Conservation (phyloP, 2,797 vertebrate species). For the Clarias platycephalus region DNA sequence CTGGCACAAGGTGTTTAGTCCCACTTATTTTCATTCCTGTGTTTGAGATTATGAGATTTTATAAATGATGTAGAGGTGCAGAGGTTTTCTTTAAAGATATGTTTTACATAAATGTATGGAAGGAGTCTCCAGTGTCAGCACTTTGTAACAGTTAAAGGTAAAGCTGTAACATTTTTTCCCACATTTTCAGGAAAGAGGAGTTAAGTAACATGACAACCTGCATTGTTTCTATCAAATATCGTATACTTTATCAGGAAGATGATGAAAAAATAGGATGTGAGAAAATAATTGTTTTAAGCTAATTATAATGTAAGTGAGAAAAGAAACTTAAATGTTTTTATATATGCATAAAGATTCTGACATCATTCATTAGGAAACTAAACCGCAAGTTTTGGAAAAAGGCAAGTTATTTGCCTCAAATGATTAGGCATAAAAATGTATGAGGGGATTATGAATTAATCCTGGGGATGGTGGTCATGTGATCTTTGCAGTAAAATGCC, state of each 20-base stretch:
- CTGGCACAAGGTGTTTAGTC: background rate
- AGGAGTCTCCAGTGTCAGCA: background rate
- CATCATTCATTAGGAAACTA: background rate
- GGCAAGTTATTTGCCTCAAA: background rate
- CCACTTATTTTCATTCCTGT: background rate
- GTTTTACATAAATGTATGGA: background rate
- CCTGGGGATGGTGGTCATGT: background rate
- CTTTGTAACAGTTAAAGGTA: background rate
- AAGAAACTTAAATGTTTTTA: background rate
- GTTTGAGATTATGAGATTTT: background rate
- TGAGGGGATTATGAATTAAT: background rate
- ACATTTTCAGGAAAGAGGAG: background rate
- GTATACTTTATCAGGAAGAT: background rate
- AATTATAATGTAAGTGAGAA: background rate
- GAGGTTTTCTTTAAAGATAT: background rate
- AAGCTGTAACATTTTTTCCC: background rate
- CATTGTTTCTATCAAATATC: background rate
- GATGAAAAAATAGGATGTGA: background rate
- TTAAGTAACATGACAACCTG: background rate
- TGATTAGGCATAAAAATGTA: background rate
- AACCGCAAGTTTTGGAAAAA: background rate
- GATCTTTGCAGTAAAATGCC: constrained; percentile 1
- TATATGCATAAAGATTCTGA: background rate
- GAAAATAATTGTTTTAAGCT: background rate
- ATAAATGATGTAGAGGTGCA: background rate